Evolutionary conservation across 2,113 vertebrate species (phyloP).

Genomic region (Prunella himalayana): DNA sequence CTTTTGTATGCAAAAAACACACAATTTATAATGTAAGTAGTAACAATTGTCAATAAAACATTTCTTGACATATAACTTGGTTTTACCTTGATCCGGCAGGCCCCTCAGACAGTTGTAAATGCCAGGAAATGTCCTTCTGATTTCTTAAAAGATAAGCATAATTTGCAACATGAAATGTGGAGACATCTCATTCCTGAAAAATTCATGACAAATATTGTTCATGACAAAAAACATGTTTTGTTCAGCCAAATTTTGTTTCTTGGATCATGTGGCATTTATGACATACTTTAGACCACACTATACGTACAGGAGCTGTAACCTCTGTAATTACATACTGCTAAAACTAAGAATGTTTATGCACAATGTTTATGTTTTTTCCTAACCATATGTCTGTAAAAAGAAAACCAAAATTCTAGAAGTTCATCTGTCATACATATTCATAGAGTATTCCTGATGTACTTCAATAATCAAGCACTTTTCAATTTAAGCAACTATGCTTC

Average conservation of each 20-base stretch:
- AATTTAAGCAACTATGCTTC: conserved; percentile 1
- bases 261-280: neutral
- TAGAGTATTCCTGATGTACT: neutral
- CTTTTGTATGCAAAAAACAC: neutral
- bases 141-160: conserved; percentile 30
- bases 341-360: conserved; percentile 18
- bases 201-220: neutral
- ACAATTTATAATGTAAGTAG: neutral
- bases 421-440: neutral
- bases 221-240: neutral
- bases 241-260: conserved; percentile 34
- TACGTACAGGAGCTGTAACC: neutral
- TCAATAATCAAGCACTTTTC: neutral
- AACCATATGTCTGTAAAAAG: neutral
- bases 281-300: neutral
- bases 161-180: neutral
- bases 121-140: neutral
- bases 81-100: neutral
- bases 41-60: neutral
- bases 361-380: conserved; percentile 32
- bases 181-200: conserved; percentile 39
- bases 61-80: neutral
- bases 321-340: conserved; percentile 44
- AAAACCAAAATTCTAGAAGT: conserved; percentile 20
- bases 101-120: neutral